Evolutionary conservation across 2,888 invertebrate genomes (phyloP), one percentile per base, ranked within the genome.

Genomic region (Cheilosia impressa): DNA sequence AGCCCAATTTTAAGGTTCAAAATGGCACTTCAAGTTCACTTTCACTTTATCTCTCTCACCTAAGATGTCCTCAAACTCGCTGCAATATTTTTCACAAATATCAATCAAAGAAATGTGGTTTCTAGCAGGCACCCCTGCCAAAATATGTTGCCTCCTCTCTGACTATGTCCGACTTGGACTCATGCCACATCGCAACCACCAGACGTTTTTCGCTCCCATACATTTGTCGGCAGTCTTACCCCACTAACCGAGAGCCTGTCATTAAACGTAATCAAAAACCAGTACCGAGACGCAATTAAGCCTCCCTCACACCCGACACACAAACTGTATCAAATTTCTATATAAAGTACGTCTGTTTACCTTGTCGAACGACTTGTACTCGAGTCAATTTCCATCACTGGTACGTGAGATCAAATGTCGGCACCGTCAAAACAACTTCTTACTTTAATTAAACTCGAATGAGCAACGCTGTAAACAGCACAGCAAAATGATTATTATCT

Each of bases 381-480:
- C 17, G 19, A 47, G 47, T 47, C 17, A 17, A 47, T 7, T 17
- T 47, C 10, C 19, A 47, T 47, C 47, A 47, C 17, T 19, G 10
- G 19, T 9, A 19, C 17, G 47, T 22, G 53, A 53, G n/a, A 53
- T 27, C 22, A 53, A 27, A 53, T 53, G 27, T 53, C 53, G 22
- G 24, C 10, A n/a, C 53, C 53, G 13, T 7, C 27, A n/a, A 27
- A 53, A 24, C 27, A 27, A 53, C n/a, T n/a, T 27, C 13, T 15
- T 9, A 27, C 22, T 27, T 53, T 53, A 53, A 27, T 27, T 27
- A 24, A 27, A 27, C 24, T n/a, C 22, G 22, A 53, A 27, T 4
- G 52, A 52, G 10, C 17, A 52, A 24, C 50, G 15, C 19, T 27
- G 52, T 53, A 13, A 52, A 53, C 24, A 15, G 4, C 27, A 53